A percentile compares a stretch with the other conserved stretches of the same genome.
Evolutionary conservation across 2,888 invertebrate genomes (phyloP).

Genomic region (Cinara cedri): DNA sequence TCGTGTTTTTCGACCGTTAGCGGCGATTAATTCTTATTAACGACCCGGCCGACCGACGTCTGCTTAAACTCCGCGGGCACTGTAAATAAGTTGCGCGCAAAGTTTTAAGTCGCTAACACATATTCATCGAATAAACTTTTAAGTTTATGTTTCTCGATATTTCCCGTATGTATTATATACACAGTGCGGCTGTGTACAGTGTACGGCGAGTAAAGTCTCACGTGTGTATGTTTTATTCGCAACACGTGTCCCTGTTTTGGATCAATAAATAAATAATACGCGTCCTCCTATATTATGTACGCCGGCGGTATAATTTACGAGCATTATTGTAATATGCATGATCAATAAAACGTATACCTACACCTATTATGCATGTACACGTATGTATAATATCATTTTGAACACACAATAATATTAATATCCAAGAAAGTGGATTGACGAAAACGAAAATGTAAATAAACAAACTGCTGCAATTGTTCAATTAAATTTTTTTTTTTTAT

Average conservation of each 20-base stretch:
- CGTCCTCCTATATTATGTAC: too few species aligned
- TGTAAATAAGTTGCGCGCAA: not conserved
- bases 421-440: too few species aligned
- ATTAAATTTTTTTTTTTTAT: too few species aligned
- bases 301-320: too few species aligned
- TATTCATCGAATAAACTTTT: conserved; percentile 42
- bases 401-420: not conserved
- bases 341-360: too few species aligned
- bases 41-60: conserved; percentile 21
- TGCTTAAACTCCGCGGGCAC: conserved; percentile 10
- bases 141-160: conserved; percentile 30
- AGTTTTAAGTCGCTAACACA: conserved; percentile 29
- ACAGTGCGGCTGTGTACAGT: not conserved
- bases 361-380: too few species aligned
- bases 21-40: conserved; percentile 53
- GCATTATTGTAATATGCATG: too few species aligned
- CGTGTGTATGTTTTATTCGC: conserved; percentile 46
- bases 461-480: too few species aligned
- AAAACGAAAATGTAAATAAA: too few species aligned
- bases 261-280: conserved; percentile 42
- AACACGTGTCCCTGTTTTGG: conserved; percentile 38
- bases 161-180: not conserved
- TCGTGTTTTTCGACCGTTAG: conserved; percentile 31
- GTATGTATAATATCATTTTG: not conserved
- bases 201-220: conserved; percentile 20